Evolutionary conservation across 35 echinoderm and acorn worm genomes (phyloP), one percentile per base, ranked within the genome.

Genomic region (Heliocidaris tuberculata): DNA sequence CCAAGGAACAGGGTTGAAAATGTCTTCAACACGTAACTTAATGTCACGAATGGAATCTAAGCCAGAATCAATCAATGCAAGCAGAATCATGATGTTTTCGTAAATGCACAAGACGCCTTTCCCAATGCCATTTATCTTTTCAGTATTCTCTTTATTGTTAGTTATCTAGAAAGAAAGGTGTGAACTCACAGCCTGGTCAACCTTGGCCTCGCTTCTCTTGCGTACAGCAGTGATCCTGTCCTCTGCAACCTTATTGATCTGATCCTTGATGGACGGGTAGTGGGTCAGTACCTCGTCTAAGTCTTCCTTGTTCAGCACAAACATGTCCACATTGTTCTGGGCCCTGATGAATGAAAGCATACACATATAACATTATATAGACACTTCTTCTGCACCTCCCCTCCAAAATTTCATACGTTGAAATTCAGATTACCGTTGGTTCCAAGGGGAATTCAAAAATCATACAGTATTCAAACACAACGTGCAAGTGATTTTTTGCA

Each of bases 241-340:
- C 60, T 97, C 98, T 21, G 98, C 98, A 7, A 97, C 97, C 92
- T 96, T 95, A 31, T 97, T 95, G 50, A 99, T 99, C 95, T 97
- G 96, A 30, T 97, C 97, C 61, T 99, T 99, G 95, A 99, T 99
- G 49, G 97, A 96, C 19, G 98, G 98, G 88, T 99, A 99, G 88
- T 99, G 98, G 31, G 98, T 99, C 95, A 99, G 95, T 95, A 97
- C 98, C 13, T 96, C 97, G 86, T 99, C 98, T 85, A 99, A 91
- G 59, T 99, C 96, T 49, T 97, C 97, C 90, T 99, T 99, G 95
- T 96, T 96, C 48, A 99, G 94, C 16, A 97, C 95, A 88, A 99
- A 99, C 94, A 97, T 95, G 94, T 99, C 98, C 48, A 95, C 95
- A 94, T 99, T 99, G 86, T 94, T 96, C 47, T 96, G 97, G 32